phyloP scores from a whole-genome alignment of 2,113 vertebrate species.

The Procavia capensis region DNA sequence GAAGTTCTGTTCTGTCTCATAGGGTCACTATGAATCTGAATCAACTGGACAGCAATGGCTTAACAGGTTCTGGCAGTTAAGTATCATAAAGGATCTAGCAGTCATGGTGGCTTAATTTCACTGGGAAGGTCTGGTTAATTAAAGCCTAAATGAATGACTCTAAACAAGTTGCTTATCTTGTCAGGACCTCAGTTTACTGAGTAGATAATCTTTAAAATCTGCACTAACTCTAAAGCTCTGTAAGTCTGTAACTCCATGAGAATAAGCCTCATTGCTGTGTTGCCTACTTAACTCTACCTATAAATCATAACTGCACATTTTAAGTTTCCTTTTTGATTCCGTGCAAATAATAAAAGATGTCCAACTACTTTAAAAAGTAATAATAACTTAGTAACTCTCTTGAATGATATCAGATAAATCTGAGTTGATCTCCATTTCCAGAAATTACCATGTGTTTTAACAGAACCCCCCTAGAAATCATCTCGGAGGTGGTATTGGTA shows the following conservation, averaged over 20 bases:
- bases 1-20: too few relatives aligned
- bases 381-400: constrained; percentile 49
- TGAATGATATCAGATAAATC: constrained; percentile 27
- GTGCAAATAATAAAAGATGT: constrained; percentile 35
- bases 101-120: neutral
- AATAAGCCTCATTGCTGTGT: constrained; percentile 17
- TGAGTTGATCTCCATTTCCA: constrained; percentile 61
- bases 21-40: too few relatives aligned
- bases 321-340: constrained; percentile 59
- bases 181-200: neutral
- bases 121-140: neutral
- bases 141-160: neutral
- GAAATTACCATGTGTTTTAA: constrained; percentile 59
- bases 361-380: constrained; percentile 29
- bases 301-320: constrained; percentile 32
- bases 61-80: neutral
- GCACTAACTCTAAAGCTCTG: constrained; percentile 1
- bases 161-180: neutral
- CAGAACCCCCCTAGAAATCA: constrained; percentile 58
- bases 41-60: too few relatives aligned
- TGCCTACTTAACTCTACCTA: neutral
- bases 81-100: neutral
- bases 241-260: neutral
- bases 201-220: neutral
- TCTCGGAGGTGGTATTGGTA: constrained; percentile 20